Conservation (phyloP, 2,888 invertebrate genomes). For the Acleris laterana region DNA sequence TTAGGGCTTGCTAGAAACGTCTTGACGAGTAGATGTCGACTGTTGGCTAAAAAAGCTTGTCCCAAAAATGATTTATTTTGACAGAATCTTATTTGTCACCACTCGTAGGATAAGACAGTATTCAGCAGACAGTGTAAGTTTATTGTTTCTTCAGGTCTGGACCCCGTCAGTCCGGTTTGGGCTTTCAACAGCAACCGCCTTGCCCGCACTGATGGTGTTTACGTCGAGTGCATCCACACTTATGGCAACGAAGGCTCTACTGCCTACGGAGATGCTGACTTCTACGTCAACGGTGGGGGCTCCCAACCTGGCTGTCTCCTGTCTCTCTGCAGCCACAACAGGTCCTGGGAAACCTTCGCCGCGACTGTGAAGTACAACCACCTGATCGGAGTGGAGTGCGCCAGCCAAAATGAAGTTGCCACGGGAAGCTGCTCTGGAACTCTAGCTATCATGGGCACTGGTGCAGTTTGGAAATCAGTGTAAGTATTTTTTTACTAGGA, state of each 20-base stretch:
- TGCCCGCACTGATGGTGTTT: constrained; percentile 28
- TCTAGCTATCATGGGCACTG: constrained; percentile 18
- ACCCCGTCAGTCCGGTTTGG: constrained; percentile 33
- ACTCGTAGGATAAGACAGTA: no score
- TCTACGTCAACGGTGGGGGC: constrained; percentile 30
- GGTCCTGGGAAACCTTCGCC: constrained; percentile 26
- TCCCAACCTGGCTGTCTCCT: constrained; percentile 31
- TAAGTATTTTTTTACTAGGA: constrained; percentile 1
- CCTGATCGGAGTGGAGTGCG: constrained; percentile 18
- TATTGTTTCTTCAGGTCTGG: constrained; percentile 17
- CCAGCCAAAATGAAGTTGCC: constrained; percentile 2
- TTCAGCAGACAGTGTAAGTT: no score
- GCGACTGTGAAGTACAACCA: constrained; percentile 30
- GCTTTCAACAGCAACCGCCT: constrained; percentile 24
- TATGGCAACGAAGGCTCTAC: constrained; percentile 26
- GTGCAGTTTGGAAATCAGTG: constrained; percentile 12
- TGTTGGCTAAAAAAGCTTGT: no score
- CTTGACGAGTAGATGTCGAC: no score
- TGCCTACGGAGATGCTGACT: constrained; percentile 27
- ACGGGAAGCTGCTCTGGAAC: constrained; percentile 8
- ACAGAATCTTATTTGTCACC: no score
- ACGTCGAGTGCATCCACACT: constrained; percentile 34
- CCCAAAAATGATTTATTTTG: no score
- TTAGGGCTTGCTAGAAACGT: no score
- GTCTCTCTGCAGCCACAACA: constrained; percentile 26